These are phyloP conservation scores for Abrostola triplasia DNA, from an alignment of 2,888 invertebrate species.

Conservation along the genomic window DNA sequence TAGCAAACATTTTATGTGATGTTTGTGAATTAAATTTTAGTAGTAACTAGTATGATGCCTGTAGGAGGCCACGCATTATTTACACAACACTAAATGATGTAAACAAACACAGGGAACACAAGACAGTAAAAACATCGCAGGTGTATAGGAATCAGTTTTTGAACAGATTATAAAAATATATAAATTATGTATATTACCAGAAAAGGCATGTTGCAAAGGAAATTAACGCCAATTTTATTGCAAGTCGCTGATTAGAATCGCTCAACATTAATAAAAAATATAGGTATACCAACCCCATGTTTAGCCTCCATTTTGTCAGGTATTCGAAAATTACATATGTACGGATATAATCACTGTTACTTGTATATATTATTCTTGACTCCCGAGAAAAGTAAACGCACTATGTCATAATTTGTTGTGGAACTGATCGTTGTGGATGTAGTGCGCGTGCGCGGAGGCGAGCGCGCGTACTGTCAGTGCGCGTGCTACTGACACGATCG, in stretches of 20 bases:
- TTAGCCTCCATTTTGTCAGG: conserved; percentile 66
- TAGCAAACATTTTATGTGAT: conserved; percentile 5
- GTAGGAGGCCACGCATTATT: neutral
- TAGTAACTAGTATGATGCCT: neutral
- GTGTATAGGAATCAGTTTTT: conserved; percentile 6
- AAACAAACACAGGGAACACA: conserved; percentile 9
- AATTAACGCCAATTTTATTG: conserved; percentile 48
- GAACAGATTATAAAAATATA: neutral
- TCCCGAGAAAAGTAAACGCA: conserved; percentile 55
- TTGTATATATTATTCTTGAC: conserved; percentile 45
- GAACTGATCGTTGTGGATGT: conserved; percentile 4
- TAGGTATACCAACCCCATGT: conserved; percentile 66
- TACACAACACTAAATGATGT: neutral
- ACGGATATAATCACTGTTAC: conserved; percentile 43
- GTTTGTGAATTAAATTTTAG: neutral
- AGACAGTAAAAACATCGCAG: conserved; percentile 14
- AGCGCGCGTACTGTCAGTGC: conserved; percentile 67
- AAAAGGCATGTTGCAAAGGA: conserved; percentile 27
- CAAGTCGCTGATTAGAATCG: conserved; percentile 46
- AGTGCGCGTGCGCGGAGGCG: conserved; percentile 65
- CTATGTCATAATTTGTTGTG: conserved; percentile 57
- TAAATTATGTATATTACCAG: conserved; percentile 18
- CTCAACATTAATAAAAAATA: conserved; percentile 28
- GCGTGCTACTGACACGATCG: conserved; percentile 64
- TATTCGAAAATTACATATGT: conserved; percentile 41